Evolutionary conservation across 2,797 vertebrate species (phyloP).

Genomic region (Crocidura indochinensis): DNA sequence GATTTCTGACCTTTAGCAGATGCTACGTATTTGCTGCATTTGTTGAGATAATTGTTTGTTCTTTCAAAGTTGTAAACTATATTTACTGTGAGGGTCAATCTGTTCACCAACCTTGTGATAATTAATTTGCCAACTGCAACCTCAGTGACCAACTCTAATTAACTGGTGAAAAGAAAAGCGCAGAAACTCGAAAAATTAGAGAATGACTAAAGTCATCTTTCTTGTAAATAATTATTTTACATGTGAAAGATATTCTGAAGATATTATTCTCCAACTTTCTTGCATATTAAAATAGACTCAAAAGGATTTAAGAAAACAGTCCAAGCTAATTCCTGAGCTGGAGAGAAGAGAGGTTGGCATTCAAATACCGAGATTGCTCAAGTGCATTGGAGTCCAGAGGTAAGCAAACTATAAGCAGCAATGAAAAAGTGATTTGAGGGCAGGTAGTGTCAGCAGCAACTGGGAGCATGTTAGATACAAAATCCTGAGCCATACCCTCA

Average conservation of each 20-base stretch:
- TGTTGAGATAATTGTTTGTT: constrained; percentile 51
- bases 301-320: not conserved
- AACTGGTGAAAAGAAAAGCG: constrained; percentile 11
- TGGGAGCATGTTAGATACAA: no score
- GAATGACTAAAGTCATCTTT: not conserved
- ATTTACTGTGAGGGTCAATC: constrained; percentile 63
- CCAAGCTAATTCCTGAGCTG: not conserved
- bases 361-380: not conserved
- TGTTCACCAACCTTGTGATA: constrained; percentile 44
- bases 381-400: not conserved
- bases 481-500: not conserved
- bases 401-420: not conserved
- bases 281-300: not conserved
- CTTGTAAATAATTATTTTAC: constrained; percentile 32
- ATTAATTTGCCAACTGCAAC: constrained; percentile 70
- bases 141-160: constrained; percentile 64
- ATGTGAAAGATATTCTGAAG: not conserved
- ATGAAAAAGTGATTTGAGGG: not conserved
- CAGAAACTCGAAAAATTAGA: constrained; percentile 47
- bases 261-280: not conserved
- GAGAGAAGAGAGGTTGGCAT: no score
- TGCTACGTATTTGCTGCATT: constrained; percentile 1
- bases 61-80: constrained; percentile 31
- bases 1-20: not conserved
- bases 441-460: not conserved